Conservation (phyloP, 1,140 invertebrate genomes). For the Apis mellifera region Amel_HAv3.1 CM009942.2:7537001-7537500, state of each 20-base stretch:
- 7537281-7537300: background rate
- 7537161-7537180: background rate
- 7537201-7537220: slow-evolving; percentile 23
- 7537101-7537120: background rate
- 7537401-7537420: too few relatives aligned
- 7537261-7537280: background rate
- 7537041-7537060: background rate
- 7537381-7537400: too few relatives aligned
- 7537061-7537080: background rate
- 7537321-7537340: background rate
- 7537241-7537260: slow-evolving; percentile 29
- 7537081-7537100: too few relatives aligned
- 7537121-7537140: background rate
- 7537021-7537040: too few relatives aligned
- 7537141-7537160: background rate
- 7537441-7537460: too few relatives aligned
- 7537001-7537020: too few relatives aligned
- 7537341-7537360: background rate
- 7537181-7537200: slow-evolving; percentile 9
- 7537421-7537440: too few relatives aligned
- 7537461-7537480: background rate
- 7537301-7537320: background rate
- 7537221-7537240: background rate
- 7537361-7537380: background rate
- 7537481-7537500: background rate